phyloP scores from a whole-genome alignment of 2,888 invertebrate genomes.

The Lepidocyrtinus sp. region DNA sequence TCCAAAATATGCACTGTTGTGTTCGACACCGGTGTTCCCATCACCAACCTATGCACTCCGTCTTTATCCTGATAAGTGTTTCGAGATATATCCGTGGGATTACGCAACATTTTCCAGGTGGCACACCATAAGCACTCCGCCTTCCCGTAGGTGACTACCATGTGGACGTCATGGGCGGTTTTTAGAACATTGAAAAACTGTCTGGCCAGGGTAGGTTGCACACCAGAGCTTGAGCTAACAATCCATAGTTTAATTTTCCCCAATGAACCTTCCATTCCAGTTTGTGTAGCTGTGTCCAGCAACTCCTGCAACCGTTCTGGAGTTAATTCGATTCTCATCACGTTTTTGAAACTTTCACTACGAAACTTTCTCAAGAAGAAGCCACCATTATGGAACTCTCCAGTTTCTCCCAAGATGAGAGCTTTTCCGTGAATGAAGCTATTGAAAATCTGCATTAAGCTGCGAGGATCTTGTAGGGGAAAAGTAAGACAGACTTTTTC shows the following conservation, averaged over 20 bases:
- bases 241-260: slow-evolving; percentile 25
- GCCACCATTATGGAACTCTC: slow-evolving; percentile 12
- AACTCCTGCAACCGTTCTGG: slow-evolving; percentile 9
- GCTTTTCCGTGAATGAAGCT: slow-evolving; percentile 36
- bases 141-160: slow-evolving; percentile 36
- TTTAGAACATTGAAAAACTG: slow-evolving; percentile 25
- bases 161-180: not conserved
- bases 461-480: slow-evolving; percentile 46
- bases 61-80: not conserved
- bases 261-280: slow-evolving; percentile 13
- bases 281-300: not conserved
- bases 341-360: not conserved
- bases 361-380: slow-evolving; percentile 22
- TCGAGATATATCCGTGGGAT: slow-evolving; percentile 21
- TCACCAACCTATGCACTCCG: not conserved
- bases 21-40: slow-evolving; percentile 17
- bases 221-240: not conserved
- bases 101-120: slow-evolving; percentile 25
- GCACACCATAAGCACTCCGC: slow-evolving; percentile 28
- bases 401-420: slow-evolving; percentile 24
- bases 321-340: slow-evolving; percentile 28
- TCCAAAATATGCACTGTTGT: slow-evolving; percentile 22
- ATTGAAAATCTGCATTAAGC: slow-evolving; percentile 41
- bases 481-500: slow-evolving; percentile 49
- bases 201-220: slow-evolving; percentile 23